A percentile compares a stretch with the other conserved stretches of the same genome.
These are phyloP conservation scores for Tenebrosternarchus preto DNA, from an alignment of 2,113 vertebrate genomes.

Conservation along the genomic window DNA sequence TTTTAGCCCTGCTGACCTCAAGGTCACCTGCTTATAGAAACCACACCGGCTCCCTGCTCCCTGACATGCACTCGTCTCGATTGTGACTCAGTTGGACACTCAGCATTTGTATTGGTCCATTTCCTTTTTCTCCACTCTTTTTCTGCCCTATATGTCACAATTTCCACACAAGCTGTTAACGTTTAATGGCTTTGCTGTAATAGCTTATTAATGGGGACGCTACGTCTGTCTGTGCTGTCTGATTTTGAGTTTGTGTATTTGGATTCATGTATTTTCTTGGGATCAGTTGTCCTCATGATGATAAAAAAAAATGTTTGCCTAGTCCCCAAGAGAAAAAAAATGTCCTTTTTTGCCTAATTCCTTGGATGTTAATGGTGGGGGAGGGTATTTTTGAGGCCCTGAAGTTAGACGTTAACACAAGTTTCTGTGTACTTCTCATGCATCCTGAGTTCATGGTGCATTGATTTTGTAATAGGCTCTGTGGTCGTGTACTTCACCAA, in stretches of 20 bases:
- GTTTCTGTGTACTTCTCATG: background rate
- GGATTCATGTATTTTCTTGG: no score
- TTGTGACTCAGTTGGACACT: background rate
- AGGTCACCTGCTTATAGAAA: background rate
- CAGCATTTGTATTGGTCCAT: background rate
- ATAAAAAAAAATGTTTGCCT: no score
- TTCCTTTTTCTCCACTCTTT: constrained; percentile 25
- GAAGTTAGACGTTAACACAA: no score
- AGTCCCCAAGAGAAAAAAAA: no score
- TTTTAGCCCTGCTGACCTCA: constrained; percentile 25
- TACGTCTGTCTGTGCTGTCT: background rate
- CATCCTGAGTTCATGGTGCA: background rate
- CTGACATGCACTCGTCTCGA: background rate
- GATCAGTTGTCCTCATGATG: no score
- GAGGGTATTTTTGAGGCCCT: no score
- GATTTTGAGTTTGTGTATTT: background rate
- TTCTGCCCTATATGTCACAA: constrained; percentile 24
- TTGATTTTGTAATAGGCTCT: constrained; percentile 12
- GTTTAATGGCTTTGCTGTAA: constrained; percentile 64
- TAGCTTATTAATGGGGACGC: constrained; percentile 64
- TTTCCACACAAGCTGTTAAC: constrained; percentile 43
- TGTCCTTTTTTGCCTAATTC: no score
- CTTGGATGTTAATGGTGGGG: no score
- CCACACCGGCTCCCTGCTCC: background rate
- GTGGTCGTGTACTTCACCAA: background rate